Evolutionary conservation across 2,888 invertebrate genomes (phyloP), one percentile per base, ranked within the genome.

Genomic region (Euproctis similis): DNA sequence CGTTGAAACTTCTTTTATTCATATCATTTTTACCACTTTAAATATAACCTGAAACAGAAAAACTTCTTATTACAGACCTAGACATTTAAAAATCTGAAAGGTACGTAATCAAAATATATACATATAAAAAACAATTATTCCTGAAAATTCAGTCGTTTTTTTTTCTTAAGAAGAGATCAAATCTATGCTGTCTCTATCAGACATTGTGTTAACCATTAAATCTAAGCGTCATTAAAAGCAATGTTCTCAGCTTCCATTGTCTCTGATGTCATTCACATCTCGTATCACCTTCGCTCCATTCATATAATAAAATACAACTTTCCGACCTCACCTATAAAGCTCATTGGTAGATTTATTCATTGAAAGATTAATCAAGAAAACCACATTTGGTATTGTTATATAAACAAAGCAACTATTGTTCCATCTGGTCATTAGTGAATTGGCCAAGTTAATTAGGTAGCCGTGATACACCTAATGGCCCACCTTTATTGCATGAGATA

Each of bases 271-370:
- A 26, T 34, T 33, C 28, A 32, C 31, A 39, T 25, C 17, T 36
- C n/a, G n/a, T n/a, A n/a, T n/a, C 27, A 35, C 31, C 38, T 46
- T 46, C 43, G 31, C 44, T 41, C 40, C 17, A 46, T 38, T 42
- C 39, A 44, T 44, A 46, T n/a, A 49, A 42, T 33, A 36, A 42
- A n/a, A n/a, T n/a, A n/a, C n/a, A n/a, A 46, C 36, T 36, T 44
- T 34, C 32, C 36, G 38, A 45, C 40, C 46, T 48, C 26, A 23
- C 28, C 26, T 28, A 45, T 36, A 32, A 37, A 45, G 48, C 40
- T 26, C 42, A 39, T 27, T 25, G 32, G 14, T 42, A 41, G 41
- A n/a, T n/a, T n/a, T n/a, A n/a, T n/a, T 37, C 24, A n/a, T 30
- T 39, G 20, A 35, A 35, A 43, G 36, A 43, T 39, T 49, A 36